Percentiles rank a stretch among this genome's conserved stretches.
Evolutionary conservation across 2,113 vertebrate genomes (phyloP).

Genomic region (Perccottus glenii): DNA sequence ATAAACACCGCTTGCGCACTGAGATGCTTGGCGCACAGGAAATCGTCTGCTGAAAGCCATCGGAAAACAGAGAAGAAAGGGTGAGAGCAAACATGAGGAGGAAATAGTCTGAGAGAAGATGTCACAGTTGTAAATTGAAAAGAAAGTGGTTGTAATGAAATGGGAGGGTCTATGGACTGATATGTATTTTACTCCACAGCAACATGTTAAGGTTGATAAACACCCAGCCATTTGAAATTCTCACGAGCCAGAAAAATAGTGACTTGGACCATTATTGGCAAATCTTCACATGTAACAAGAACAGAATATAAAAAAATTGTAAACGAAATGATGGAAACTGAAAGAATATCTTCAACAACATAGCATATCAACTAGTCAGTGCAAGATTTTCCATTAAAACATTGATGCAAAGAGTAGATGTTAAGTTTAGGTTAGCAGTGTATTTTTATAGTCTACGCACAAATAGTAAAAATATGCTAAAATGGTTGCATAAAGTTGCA

Average conservation of each 20-base stretch:
- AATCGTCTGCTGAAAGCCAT: constrained; percentile 20
- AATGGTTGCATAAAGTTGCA: too few relatives aligned
- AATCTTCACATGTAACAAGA: neutral
- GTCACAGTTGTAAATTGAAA: neutral
- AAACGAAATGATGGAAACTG: too few relatives aligned
- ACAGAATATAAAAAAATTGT: too few relatives aligned
- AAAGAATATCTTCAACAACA: too few relatives aligned
- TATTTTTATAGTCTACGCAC: too few relatives aligned
- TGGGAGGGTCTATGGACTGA: neutral
- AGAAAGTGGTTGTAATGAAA: constrained; percentile 8
- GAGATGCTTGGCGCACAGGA: constrained; percentile 18
- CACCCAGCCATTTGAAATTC: neutral
- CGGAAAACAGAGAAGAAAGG: constrained; percentile 9
- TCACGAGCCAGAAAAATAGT: neutral
- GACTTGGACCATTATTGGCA: neutral
- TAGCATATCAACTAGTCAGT: too few relatives aligned
- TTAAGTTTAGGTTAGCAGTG: too few relatives aligned
- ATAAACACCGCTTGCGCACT: constrained; percentile 30
- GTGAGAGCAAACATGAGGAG: constrained; percentile 9
- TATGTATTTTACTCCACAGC: neutral
- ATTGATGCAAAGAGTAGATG: too few relatives aligned
- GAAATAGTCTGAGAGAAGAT: constrained; percentile 14
- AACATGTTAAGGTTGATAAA: neutral
- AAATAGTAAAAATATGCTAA: too few relatives aligned
- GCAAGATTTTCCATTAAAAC: too few relatives aligned